Evolutionary conservation across 1,140 invertebrate genomes (phyloP).

Genomic region (Zeugodacus cucurbitae): DNA sequence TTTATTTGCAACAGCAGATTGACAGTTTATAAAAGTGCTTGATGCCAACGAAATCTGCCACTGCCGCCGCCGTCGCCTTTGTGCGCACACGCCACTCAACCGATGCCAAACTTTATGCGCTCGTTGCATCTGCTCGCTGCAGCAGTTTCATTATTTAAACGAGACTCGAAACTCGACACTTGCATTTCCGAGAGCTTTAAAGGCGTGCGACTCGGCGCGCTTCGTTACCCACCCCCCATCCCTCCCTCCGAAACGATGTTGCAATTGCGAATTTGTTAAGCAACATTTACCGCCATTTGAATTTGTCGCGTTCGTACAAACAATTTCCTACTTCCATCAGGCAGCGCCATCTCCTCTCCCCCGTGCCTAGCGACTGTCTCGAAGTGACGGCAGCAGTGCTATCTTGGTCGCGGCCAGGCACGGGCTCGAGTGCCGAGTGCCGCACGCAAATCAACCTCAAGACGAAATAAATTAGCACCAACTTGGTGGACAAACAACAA

Average conservation of each 20-base stretch:
- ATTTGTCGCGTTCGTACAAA: background rate
- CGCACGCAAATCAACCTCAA: constrained; percentile 36
- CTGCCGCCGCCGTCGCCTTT: background rate
- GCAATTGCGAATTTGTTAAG: background rate
- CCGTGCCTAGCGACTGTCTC: background rate
- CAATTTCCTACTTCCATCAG: background rate
- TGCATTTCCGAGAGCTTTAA: background rate
- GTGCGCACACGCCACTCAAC: background rate
- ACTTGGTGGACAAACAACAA: constrained; percentile 23
- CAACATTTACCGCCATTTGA: background rate
- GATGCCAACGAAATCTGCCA: background rate
- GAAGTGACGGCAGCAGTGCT: background rate
- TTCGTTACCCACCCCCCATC: background rate
- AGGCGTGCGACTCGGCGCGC: background rate
- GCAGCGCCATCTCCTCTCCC: background rate
- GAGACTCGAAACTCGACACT: background rate
- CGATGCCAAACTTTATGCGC: background rate
- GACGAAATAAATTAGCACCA: constrained; percentile 36
- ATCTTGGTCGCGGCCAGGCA: background rate
- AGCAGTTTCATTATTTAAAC: constrained; percentile 4
- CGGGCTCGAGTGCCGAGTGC: background rate
- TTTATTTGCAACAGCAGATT: background rate
- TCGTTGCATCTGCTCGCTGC: background rate
- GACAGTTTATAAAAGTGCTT: constrained; percentile 29
- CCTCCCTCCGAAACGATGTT: background rate